A percentile compares a stretch with the other conserved stretches of the same genome.
These are phyloP conservation scores for Anguilla japonica DNA, from an alignment of 2,113 vertebrate species.

Conservation along the genomic window DNA sequence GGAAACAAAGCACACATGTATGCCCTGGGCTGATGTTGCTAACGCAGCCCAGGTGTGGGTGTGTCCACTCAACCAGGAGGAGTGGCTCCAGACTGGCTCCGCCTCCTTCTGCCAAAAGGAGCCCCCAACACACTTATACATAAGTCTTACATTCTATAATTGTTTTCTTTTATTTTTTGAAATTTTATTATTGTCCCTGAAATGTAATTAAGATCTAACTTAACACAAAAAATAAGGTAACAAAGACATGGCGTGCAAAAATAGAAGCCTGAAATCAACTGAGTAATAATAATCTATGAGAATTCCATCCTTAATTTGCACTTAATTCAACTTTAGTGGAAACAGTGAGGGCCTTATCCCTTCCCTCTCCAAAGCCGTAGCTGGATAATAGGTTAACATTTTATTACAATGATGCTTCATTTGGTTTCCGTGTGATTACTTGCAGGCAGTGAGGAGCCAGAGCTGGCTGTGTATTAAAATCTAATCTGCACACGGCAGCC, in stretches of 20 bases:
- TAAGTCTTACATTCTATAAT: neutral
- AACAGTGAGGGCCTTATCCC: conserved; percentile 13
- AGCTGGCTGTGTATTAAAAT: conserved; percentile 40
- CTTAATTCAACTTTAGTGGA: conserved; percentile 31
- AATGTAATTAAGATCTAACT: neutral
- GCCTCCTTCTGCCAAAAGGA: too few relatives aligned
- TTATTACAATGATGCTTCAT: conserved; percentile 28
- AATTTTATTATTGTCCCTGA: neutral
- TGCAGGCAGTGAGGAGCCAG: conserved; percentile 35
- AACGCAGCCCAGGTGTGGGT: too few relatives aligned
- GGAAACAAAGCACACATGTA: too few relatives aligned
- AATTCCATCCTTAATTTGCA: conserved; percentile 15
- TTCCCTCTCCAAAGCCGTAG: conserved; percentile 8
- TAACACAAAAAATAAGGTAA: neutral
- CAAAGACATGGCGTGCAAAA: neutral
- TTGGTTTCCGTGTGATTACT: conserved; percentile 37
- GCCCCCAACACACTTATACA: too few relatives aligned
- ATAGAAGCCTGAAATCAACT: conserved; percentile 14
- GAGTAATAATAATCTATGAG: conserved; percentile 18
- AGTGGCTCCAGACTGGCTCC: too few relatives aligned
- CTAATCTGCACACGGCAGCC: conserved; percentile 31
- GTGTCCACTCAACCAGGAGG: too few relatives aligned
- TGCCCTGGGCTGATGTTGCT: too few relatives aligned
- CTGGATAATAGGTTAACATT: conserved; percentile 34
- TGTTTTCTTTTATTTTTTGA: neutral